Percentiles rank a stretch among this genome's conserved stretches.
These are phyloP conservation scores for Matsumyia berberina DNA, from an alignment of 2,888 invertebrate species.

Conservation along the genomic window DNA sequence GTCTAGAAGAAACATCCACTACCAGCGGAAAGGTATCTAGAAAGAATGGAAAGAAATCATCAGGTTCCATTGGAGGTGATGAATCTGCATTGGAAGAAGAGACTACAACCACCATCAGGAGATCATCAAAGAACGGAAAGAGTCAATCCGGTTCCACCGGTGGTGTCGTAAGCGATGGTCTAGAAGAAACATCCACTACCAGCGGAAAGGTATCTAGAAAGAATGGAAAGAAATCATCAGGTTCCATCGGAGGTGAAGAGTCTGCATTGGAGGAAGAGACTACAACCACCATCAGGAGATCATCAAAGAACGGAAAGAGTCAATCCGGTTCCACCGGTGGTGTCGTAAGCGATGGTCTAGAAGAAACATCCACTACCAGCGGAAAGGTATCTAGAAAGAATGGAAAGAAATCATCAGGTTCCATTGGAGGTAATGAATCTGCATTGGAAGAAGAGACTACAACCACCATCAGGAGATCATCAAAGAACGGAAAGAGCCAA, in stretches of 20 bases:
- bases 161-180: not conserved
- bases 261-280: not conserved
- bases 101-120: not conserved
- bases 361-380: not conserved
- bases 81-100: constrained; percentile 1
- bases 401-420: not conserved
- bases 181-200: not conserved
- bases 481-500: not conserved
- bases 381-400: not conserved
- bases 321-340: not conserved
- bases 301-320: not conserved
- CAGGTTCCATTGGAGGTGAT: not conserved
- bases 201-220: not conserved
- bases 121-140: not conserved
- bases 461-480: not conserved
- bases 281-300: not conserved
- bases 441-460: not conserved
- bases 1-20: not conserved
- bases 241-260: not conserved
- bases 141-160: not conserved
- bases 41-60: not conserved
- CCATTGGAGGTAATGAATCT: not conserved
- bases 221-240: not conserved
- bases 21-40: not conserved
- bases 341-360: not conserved